Evolutionary conservation across 1,140 invertebrate species (phyloP).

Genomic region (Apis dorsata): DNA sequence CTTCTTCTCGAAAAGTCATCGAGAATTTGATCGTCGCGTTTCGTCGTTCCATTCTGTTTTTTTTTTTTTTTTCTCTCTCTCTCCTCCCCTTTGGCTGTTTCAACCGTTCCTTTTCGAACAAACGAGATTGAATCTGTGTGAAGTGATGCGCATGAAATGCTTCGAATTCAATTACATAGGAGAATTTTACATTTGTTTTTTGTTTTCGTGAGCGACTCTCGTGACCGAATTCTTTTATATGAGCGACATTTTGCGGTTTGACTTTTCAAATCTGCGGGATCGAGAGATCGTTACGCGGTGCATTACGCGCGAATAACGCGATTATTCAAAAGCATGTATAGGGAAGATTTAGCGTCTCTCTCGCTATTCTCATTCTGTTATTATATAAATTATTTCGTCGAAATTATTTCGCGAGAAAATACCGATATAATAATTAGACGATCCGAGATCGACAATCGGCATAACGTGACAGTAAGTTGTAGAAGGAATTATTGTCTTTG

Average conservation of each 20-base stretch:
- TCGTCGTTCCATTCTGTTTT: background rate
- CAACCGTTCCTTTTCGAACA: background rate
- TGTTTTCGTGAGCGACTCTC: no score
- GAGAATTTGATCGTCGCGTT: background rate
- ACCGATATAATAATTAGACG: no score
- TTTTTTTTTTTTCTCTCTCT: background rate
- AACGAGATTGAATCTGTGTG: slow-evolving; percentile 1
- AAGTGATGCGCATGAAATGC: background rate
- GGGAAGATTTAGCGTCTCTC: slow-evolving; percentile 1
- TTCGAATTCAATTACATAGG: background rate
- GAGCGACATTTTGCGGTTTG: background rate
- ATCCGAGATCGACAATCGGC: no score
- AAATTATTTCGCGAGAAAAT: no score
- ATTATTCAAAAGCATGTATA: slow-evolving; percentile 5
- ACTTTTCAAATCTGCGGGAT: no score
- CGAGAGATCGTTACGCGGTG: background rate
- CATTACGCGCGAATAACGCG: background rate
- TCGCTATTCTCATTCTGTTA: background rate
- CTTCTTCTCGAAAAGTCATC: background rate
- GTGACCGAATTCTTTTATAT: background rate
- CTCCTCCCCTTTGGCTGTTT: background rate
- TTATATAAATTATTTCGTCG: background rate
- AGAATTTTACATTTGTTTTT: background rate
- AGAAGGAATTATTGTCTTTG: no score
- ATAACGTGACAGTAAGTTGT: no score